These are phyloP conservation scores for Apostichopus leukothele DNA, from an alignment of 53 echinoderm and acorn worm species.

Conservation along the genomic window DNA sequence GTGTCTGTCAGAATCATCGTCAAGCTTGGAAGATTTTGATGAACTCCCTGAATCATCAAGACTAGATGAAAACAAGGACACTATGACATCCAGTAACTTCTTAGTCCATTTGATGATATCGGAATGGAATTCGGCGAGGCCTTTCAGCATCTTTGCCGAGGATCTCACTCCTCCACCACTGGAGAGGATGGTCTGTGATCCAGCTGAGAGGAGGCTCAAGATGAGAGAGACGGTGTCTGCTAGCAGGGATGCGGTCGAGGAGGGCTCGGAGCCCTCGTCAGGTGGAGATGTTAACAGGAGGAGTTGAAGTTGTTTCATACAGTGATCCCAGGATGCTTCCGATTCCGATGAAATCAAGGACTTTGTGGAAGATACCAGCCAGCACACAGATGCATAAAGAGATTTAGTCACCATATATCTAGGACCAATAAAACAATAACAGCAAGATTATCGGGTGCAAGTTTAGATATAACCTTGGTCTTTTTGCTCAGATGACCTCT, in stretches of 20 bases:
- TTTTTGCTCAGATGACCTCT: no score
- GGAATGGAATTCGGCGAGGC: conserved; percentile 18
- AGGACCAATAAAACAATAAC: background rate
- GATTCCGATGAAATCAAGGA: conserved; percentile 7
- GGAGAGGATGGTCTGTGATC: background rate
- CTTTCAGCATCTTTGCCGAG: background rate
- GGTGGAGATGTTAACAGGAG: background rate
- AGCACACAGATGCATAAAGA: conserved; percentile 8
- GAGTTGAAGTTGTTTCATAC: conserved; percentile 11
- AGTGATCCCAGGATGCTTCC: conserved; percentile 35
- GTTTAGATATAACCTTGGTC: no score
- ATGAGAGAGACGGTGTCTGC: conserved; percentile 9
- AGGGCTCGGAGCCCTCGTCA: background rate
- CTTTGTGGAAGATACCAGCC: conserved; percentile 31
- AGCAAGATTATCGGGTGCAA: background rate
- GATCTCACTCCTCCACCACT: background rate
- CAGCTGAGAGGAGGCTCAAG: conserved; percentile 21
- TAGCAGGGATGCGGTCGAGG: background rate
- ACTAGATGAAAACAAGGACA: conserved; percentile 2
- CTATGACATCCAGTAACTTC: background rate
- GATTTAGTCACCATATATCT: conserved; percentile 16
- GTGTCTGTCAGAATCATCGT: background rate
- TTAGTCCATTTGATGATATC: conserved; percentile 35
- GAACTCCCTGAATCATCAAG: background rate
- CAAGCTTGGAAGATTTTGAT: background rate